Percentiles rank a stretch among this genome's conserved stretches.
Conservation (phyloP, 2,888 invertebrate species). For the Ophion slaviceki region DNA sequence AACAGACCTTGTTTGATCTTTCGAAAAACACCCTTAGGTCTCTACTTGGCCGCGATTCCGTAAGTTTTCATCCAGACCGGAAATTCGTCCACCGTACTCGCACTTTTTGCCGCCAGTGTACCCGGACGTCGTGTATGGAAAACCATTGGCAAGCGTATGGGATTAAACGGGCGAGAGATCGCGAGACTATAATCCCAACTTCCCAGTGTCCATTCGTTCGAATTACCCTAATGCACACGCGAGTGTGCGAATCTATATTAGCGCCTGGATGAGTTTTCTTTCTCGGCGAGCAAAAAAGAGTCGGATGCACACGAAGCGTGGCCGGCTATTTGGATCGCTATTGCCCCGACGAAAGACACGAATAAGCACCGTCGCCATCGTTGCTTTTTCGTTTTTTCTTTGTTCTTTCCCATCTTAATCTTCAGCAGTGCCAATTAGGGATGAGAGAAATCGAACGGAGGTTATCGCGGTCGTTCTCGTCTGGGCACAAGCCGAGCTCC, state of each 20-base stretch:
- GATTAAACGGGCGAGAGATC: too few species aligned
- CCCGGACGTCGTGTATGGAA: too few species aligned
- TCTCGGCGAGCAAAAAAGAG: not conserved
- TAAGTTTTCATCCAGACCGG: too few species aligned
- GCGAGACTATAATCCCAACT: not conserved
- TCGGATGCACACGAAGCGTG: not conserved
- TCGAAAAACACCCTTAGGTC: too few species aligned
- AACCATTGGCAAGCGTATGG: too few species aligned
- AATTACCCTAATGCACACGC: not conserved
- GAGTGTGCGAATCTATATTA: not conserved
- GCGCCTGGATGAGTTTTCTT: not conserved
- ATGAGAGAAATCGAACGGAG: not conserved
- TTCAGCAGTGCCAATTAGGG: not conserved
- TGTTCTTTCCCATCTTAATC: not conserved
- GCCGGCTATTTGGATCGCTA: not conserved
- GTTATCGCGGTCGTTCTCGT: not conserved
- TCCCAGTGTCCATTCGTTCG: not conserved
- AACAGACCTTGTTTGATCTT: too few species aligned
- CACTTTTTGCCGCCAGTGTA: too few species aligned
- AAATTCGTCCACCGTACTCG: too few species aligned
- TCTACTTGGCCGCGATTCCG: too few species aligned
- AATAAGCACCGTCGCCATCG: not conserved
- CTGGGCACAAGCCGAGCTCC: not conserved
- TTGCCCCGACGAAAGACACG: not conserved
- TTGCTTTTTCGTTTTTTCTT: not conserved